A percentile compares a stretch with the other conserved stretches of the same genome.
phyloP scores from a whole-genome alignment of 2,888 invertebrate genomes.

The Sabellastarte sp. region DNA sequence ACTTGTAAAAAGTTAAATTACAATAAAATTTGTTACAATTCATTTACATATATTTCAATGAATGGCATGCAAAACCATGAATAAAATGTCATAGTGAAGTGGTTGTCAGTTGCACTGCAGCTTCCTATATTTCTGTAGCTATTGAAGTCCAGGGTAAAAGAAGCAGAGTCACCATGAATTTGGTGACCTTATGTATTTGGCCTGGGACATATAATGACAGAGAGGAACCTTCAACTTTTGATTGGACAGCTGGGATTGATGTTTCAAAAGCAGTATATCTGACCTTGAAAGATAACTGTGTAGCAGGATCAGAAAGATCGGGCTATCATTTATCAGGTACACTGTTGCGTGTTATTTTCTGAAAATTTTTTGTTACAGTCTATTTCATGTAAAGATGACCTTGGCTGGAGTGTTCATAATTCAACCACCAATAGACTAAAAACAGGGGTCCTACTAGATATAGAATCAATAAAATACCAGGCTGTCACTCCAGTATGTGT shows the following conservation, averaged over 20 bases:
- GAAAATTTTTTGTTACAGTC: too few relatives aligned
- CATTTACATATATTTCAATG: too few relatives aligned
- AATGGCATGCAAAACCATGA: too few relatives aligned
- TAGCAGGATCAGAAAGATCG: conserved; percentile 38
- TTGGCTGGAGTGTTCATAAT: conserved; percentile 15
- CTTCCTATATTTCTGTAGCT: too few relatives aligned
- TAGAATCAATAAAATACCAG: too few relatives aligned
- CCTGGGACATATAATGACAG: conserved; percentile 35
- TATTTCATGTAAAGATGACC: too few relatives aligned
- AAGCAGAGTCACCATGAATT: conserved; percentile 31
- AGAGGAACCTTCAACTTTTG: background rate
- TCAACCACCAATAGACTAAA: background rate
- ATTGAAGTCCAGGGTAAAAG: conserved; percentile 28
- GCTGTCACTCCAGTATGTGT: too few relatives aligned
- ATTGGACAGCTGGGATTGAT: background rate
- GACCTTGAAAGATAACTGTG: conserved; percentile 32
- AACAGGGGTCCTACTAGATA: too few relatives aligned
- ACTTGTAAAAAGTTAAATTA: too few relatives aligned
- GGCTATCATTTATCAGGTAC: conserved; percentile 14
- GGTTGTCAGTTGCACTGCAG: too few relatives aligned
- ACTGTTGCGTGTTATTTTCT: conserved; percentile 19
- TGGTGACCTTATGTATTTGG: conserved; percentile 38
- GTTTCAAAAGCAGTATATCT: conserved; percentile 7
- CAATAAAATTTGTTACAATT: too few relatives aligned
- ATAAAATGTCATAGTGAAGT: too few relatives aligned